Conservation (phyloP, 1,140 invertebrate genomes). For the Neotoxoptera formosana region DNA sequence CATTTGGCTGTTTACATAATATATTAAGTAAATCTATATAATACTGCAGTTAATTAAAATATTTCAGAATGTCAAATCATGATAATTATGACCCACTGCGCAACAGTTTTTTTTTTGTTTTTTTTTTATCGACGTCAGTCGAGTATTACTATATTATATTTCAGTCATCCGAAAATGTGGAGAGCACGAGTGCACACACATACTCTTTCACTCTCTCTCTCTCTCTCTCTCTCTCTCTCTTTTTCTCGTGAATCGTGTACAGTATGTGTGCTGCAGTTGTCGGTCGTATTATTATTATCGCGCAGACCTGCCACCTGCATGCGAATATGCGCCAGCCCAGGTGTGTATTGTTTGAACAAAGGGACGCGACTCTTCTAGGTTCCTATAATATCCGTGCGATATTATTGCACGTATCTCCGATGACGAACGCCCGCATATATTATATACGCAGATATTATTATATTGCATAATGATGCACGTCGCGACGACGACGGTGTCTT, state of each 20-base stretch:
- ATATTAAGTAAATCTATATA: not conserved
- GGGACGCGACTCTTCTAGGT: not conserved
- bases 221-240: no score
- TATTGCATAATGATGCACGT: not conserved
- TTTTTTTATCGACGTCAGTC: not conserved
- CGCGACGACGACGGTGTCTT: not conserved
- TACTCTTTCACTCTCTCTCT: not conserved
- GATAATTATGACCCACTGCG: not conserved
- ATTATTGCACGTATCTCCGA: conserved; percentile 9
- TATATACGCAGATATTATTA: not conserved
- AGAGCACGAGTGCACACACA: not conserved
- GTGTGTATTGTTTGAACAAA: not conserved
- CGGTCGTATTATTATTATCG: not conserved
- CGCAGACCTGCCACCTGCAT: not conserved
- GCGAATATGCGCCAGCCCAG: not conserved
- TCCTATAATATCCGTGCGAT: conserved; percentile 14
- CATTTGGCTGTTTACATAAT: not conserved
- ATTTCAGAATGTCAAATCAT: not conserved
- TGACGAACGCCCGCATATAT: not conserved
- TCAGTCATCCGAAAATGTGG: not conserved
- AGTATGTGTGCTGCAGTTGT: no score
- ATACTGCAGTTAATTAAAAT: not conserved
- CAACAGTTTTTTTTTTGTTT: not conserved
- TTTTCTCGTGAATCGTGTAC: not conserved
- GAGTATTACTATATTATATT: not conserved